Evolutionary conservation across 2,113 vertebrate species (phyloP).

Genomic region (Pedetes capensis): DNA sequence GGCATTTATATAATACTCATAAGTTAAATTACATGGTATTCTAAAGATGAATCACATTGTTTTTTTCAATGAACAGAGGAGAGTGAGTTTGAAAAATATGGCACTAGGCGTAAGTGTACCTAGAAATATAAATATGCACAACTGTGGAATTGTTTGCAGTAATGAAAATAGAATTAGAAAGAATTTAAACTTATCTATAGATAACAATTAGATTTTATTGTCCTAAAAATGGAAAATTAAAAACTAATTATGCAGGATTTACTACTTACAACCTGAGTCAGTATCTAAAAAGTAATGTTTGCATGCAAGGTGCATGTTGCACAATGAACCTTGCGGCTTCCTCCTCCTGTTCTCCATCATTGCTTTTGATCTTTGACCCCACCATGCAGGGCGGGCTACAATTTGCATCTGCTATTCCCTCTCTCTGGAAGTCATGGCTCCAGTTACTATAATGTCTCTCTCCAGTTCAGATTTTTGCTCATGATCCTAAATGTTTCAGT

Average conservation of each 20-base stretch:
- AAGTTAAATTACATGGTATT: not conserved
- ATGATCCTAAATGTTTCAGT: not conserved
- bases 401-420: rapidly evolving
- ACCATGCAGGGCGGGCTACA: no score
- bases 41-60: not conserved
- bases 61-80: not conserved
- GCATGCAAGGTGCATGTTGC: not conserved
- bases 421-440: not conserved
- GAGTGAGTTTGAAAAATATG: not conserved
- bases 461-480: not conserved
- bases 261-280: not conserved
- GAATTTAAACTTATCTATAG: not conserved
- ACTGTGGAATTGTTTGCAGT: not conserved
- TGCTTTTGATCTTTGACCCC: not conserved
- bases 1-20: not conserved
- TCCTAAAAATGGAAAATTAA: not conserved
- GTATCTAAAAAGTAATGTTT: not conserved
- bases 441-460: not conserved
- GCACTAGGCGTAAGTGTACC: rapidly evolving
- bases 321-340: no score
- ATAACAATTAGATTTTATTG: not conserved
- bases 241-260: not conserved
- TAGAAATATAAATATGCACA: not conserved
- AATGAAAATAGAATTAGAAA: not conserved
- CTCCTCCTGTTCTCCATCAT: no score